A percentile compares a stretch with the other conserved stretches of the same genome.
Evolutionary conservation across 2,113 vertebrate species (phyloP).

Genomic region (Callipepla squamata): DNA sequence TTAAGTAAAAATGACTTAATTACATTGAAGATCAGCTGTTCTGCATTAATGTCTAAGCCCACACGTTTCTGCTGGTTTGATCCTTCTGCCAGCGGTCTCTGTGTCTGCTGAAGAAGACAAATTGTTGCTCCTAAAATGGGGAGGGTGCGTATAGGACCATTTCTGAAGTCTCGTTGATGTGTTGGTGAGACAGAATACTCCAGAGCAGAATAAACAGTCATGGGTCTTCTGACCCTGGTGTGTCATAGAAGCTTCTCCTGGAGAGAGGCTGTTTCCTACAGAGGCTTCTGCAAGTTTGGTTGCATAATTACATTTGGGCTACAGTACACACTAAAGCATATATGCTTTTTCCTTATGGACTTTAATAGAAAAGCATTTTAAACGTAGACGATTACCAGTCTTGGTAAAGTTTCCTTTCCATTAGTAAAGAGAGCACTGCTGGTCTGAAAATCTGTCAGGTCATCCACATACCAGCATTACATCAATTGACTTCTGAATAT

Average conservation of each 20-base stretch:
- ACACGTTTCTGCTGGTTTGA: not conserved
- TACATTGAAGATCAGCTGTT: slow-evolving; percentile 21
- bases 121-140: not conserved
- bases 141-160: not conserved
- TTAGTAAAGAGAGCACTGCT: slow-evolving; percentile 43
- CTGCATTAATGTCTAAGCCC: not conserved
- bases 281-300: not conserved
- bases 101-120: not conserved
- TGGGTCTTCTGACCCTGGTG: not conserved
- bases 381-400: not conserved
- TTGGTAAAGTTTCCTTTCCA: slow-evolving; percentile 53
- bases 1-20: not conserved
- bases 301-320: rapidly evolving
- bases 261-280: not conserved
- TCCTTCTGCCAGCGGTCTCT: not conserved
- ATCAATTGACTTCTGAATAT: slow-evolving; percentile 68
- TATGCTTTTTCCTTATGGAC: slow-evolving; percentile 37
- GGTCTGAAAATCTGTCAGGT: slow-evolving; percentile 65
- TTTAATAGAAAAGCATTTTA: slow-evolving; percentile 31
- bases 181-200: not conserved
- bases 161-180: not conserved
- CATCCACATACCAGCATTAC: slow-evolving; percentile 49
- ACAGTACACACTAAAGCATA: not conserved
- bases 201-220: not conserved
- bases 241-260: not conserved